These are phyloP conservation scores for Zeugodacus cucurbitae DNA, from an alignment of 1,140 invertebrate genomes.

Conservation along the genomic window DNA sequence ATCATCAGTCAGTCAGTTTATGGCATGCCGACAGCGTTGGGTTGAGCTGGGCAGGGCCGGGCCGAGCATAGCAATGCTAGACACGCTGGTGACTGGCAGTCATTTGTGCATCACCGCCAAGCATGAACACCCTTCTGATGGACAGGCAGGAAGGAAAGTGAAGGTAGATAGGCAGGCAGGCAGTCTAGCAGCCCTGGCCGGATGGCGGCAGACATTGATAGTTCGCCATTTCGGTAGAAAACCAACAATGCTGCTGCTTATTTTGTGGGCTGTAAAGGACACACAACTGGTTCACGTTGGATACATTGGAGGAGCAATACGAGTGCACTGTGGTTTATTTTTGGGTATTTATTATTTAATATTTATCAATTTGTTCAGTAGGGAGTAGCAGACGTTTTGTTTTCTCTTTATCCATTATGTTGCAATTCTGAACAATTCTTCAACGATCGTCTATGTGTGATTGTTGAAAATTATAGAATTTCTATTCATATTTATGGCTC, in stretches of 20 bases:
- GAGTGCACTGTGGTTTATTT: neutral
- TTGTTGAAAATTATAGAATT: too few relatives aligned
- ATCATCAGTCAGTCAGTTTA: constrained; percentile 43
- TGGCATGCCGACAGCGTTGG: neutral
- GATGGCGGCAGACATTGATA: neutral
- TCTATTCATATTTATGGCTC: too few relatives aligned
- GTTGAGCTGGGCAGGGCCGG: neutral
- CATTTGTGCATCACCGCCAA: constrained; percentile 6
- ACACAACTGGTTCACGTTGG: neutral
- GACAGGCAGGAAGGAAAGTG: neutral
- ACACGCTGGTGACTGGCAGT: constrained; percentile 28
- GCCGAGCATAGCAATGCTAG: neutral
- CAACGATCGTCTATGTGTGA: too few relatives aligned
- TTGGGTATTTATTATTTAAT: neutral
- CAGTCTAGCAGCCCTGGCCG: neutral
- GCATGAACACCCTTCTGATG: constrained; percentile 32
- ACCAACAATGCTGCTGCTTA: neutral
- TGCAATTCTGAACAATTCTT: too few relatives aligned
- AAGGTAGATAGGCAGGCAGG: neutral
- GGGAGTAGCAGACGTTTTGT: too few relatives aligned
- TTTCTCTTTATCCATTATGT: too few relatives aligned
- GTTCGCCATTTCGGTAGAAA: neutral
- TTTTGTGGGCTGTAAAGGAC: constrained; percentile 6
- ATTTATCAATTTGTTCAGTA: too few relatives aligned
- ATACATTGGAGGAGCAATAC: neutral